These are phyloP conservation scores for Sinocyclocheilus grahami DNA, from an alignment of 2,113 vertebrate species.

Conservation along the genomic window DNA sequence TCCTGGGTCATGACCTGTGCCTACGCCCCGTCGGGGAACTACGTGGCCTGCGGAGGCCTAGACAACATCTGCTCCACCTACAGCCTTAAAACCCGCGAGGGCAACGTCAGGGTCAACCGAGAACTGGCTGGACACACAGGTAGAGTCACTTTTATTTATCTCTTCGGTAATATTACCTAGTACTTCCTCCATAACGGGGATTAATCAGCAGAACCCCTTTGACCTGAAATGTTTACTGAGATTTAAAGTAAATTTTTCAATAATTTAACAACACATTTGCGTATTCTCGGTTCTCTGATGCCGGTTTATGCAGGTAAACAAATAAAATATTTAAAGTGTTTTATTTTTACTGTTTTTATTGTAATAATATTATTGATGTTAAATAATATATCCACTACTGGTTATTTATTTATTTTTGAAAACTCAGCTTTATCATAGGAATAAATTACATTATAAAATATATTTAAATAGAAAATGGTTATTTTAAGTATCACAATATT, in stretches of 20 bases:
- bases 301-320: too few species aligned
- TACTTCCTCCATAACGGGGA: neutral
- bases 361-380: too few species aligned
- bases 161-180: neutral
- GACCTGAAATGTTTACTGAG: neutral
- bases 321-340: too few species aligned
- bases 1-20: constrained; percentile 91
- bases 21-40: constrained; percentile 85
- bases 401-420: neutral
- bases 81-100: constrained; percentile 86
- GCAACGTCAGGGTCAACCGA: constrained; percentile 84
- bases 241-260: too few species aligned
- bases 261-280: neutral
- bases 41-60: constrained; percentile 85
- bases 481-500: too few species aligned
- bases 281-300: neutral
- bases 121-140: constrained; percentile 86
- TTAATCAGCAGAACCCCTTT: neutral
- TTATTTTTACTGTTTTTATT: too few species aligned
- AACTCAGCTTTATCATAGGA: too few species aligned
- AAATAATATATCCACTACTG: too few species aligned
- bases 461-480: too few species aligned
- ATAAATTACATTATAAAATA: too few species aligned
- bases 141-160: constrained; percentile 70
- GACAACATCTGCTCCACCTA: constrained; percentile 92